Evolutionary conservation across 2,113 vertebrate genomes (phyloP).

Genomic region (Mohoua ochrocephala): DNA sequence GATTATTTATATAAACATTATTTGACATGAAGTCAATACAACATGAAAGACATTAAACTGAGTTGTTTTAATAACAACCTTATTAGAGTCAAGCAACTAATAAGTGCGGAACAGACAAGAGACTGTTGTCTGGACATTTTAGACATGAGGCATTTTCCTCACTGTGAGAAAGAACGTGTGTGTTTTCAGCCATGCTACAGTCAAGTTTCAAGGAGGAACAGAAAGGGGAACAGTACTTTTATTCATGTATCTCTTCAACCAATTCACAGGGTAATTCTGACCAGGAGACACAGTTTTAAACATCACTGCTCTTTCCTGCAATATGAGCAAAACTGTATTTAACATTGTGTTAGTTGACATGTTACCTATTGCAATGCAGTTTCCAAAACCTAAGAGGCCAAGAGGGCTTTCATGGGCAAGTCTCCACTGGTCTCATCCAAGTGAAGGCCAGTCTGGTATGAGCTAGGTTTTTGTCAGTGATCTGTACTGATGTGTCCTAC

Average conservation of each 20-base stretch:
- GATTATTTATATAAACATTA: background rate
- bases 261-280: background rate
- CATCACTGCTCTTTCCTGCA: background rate
- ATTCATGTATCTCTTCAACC: background rate
- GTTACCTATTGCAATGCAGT: background rate
- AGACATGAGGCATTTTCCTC: background rate
- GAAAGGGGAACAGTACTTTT: background rate
- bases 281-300: background rate
- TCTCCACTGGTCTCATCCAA: background rate
- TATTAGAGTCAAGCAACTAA: background rate
- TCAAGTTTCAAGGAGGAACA: constrained; percentile 2
- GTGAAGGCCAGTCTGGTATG: background rate
- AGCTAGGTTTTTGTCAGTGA: background rate
- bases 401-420: background rate
- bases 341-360: background rate
- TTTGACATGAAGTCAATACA: constrained; percentile 34
- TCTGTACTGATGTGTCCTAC: background rate
- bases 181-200: background rate
- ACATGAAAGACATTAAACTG: background rate
- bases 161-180: background rate
- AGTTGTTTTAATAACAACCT: constrained; percentile 17
- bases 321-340: background rate
- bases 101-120: background rate
- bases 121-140: background rate
- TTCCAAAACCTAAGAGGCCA: background rate